phyloP scores from a whole-genome alignment of 2,797 vertebrate species.

The Mionectes olivaceus region DNA sequence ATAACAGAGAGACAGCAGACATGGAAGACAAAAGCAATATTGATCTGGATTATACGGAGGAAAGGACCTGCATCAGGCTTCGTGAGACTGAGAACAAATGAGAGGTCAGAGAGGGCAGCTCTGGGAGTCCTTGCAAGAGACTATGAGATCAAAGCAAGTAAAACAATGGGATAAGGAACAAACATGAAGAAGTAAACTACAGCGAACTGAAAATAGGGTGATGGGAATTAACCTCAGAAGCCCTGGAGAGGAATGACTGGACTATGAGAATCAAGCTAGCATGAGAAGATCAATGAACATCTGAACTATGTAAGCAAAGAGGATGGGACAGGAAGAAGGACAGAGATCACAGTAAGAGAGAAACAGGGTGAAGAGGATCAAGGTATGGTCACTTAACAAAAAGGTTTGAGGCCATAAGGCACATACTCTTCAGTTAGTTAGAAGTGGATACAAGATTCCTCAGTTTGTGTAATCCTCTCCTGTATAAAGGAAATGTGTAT shows the following conservation, averaged over 20 bases:
- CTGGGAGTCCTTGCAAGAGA: background rate
- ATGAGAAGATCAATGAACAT: background rate
- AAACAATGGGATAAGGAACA: background rate
- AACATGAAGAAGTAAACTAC: background rate
- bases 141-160: background rate
- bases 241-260: background rate
- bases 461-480: background rate
- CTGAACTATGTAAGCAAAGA: background rate
- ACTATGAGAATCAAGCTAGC: background rate
- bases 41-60: background rate
- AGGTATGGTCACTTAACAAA: background rate
- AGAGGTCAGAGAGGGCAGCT: background rate
- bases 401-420: background rate
- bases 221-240: background rate
- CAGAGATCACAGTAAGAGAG: background rate
- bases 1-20: background rate
- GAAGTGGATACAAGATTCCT: background rate
- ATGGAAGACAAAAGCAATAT: background rate
- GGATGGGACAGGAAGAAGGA: background rate
- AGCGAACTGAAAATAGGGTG: background rate
- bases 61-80: background rate
- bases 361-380: background rate
- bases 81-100: accelerated
- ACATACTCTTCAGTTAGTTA: background rate
- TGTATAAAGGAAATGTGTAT: background rate